Evolutionary conservation across 2,797 vertebrate species (phyloP).

Genomic region (Coendou prehensilis): DNA sequence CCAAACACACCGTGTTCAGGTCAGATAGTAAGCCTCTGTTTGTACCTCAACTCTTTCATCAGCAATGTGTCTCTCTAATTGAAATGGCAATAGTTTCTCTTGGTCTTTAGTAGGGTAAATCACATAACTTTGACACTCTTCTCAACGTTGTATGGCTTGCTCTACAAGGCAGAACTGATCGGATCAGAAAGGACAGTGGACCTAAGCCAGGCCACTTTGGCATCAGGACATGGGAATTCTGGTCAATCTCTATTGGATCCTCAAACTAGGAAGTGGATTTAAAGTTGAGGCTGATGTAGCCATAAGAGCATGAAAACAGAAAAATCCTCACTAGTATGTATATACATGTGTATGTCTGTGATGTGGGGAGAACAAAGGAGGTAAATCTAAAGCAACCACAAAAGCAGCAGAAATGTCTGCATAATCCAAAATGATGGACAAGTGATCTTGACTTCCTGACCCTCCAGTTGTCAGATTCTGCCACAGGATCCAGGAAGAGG

Average conservation of each 20-base stretch:
- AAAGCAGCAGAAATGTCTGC: not conserved
- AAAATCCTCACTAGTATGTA: not conserved
- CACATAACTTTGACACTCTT: not conserved
- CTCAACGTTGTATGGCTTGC: not conserved
- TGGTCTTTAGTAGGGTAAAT: not conserved
- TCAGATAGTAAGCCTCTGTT: not conserved
- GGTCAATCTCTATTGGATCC: not conserved
- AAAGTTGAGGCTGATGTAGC: not conserved
- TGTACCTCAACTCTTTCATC: not conserved
- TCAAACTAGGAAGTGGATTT: not conserved
- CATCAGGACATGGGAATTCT: not conserved
- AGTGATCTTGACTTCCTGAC: not conserved
- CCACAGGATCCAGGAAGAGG: not conserved
- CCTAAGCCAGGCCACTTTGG: not conserved
- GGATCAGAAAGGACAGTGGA: not conserved
- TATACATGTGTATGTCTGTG: not conserved
- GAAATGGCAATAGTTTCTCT: conserved; percentile 4
- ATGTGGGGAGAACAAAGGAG: not conserved
- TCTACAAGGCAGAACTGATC: not conserved
- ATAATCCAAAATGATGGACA: not conserved
- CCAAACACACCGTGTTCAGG: not conserved
- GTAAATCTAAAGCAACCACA: not conserved
- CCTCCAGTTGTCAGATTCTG: not conserved
- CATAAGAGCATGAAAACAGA: not conserved
- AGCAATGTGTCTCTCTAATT: not conserved